Evolutionary conservation across 2,888 invertebrate species (phyloP).

Genomic region (Leptopilina myrica): DNA sequence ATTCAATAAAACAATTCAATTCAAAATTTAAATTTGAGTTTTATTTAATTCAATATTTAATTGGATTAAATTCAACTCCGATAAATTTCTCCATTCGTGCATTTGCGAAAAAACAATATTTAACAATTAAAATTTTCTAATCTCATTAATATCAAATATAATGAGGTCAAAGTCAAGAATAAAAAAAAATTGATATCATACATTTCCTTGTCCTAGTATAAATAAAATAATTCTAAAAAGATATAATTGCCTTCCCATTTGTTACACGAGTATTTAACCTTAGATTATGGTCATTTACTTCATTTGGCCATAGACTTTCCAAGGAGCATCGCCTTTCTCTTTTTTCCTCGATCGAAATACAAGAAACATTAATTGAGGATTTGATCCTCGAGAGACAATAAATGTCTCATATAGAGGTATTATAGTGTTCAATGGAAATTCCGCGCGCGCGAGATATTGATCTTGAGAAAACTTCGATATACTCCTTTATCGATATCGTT

Average conservation of each 20-base stretch:
- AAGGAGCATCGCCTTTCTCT: conserved; percentile 39
- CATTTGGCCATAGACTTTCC: conserved; percentile 19
- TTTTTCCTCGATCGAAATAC: conserved; percentile 33
- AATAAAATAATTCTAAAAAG: neutral
- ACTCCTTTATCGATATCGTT: conserved; percentile 18
- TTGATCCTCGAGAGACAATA: conserved; percentile 6
- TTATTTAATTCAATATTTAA: too few species aligned
- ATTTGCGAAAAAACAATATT: too few species aligned
- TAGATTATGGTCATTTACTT: neutral
- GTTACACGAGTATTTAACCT: neutral
- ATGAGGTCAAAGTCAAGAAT: conserved; percentile 6
- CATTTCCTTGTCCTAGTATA: conserved; percentile 7
- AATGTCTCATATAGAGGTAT: neutral
- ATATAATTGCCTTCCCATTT: conserved; percentile 20
- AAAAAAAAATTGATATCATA: neutral
- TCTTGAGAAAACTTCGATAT: conserved; percentile 15
- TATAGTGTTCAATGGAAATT: conserved; percentile 11
- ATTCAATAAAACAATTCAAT: too few species aligned
- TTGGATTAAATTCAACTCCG: too few species aligned
- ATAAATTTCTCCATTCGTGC: too few species aligned
- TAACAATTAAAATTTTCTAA: neutral
- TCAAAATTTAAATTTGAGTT: too few species aligned
- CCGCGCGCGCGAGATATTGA: conserved; percentile 7
- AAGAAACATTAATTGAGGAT: conserved; percentile 26
- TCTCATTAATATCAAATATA: neutral